These are phyloP conservation scores for Crotalus helleri DNA, from an alignment of 2,113 vertebrate genomes.

Conservation along the genomic window DNA sequence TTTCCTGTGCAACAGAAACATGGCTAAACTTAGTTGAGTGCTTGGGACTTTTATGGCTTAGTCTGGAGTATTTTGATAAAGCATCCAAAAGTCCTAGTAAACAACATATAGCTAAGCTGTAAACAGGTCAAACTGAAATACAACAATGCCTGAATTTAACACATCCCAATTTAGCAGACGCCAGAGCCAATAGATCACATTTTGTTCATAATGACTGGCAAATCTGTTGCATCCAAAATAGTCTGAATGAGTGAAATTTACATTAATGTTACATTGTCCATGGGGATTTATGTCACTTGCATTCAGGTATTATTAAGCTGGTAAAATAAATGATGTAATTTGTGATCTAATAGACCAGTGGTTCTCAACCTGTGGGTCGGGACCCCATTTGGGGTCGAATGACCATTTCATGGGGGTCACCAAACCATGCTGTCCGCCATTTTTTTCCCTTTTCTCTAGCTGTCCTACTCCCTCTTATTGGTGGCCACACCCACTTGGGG, in stretches of 20 bases:
- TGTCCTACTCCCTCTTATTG: too few species aligned
- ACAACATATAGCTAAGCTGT: not conserved
- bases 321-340: not conserved
- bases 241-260: not conserved
- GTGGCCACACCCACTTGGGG: too few species aligned
- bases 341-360: too few species aligned
- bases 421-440: too few species aligned
- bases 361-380: too few species aligned
- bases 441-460: too few species aligned
- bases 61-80: not conserved
- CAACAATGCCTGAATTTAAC: not conserved
- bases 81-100: not conserved
- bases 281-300: not conserved
- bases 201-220: not conserved
- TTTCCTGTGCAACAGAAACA: not conserved
- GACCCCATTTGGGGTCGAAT: too few species aligned
- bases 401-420: too few species aligned
- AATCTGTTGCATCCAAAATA: not conserved
- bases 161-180: not conserved
- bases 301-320: not conserved
- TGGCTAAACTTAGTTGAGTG: not conserved
- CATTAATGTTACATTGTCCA: not conserved
- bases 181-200: not conserved
- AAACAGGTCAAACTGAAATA: not conserved
- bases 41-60: not conserved